These are phyloP conservation scores for Notothenia rossii DNA, from an alignment of 2,113 vertebrate species.

Conservation along the genomic window DNA sequence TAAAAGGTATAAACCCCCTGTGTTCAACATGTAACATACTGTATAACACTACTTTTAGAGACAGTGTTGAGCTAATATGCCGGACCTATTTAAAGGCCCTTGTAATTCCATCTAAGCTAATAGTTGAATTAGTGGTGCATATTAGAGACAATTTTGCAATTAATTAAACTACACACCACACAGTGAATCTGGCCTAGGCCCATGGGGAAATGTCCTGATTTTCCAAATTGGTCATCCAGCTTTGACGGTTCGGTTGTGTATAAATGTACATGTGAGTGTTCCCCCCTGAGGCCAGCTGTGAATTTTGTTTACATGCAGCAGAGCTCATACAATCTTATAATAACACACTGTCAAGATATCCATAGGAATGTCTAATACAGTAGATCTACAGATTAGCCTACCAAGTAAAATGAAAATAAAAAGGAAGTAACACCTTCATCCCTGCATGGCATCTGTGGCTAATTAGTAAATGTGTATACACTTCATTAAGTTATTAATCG, in stretches of 20 bases:
- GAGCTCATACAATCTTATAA: not conserved
- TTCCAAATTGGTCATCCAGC: not conserved
- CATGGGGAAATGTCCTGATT: not conserved
- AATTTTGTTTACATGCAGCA: constrained; percentile 24
- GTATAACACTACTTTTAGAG: not conserved
- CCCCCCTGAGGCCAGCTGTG: not conserved
- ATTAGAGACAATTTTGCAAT: not conserved
- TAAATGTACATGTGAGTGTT: not conserved
- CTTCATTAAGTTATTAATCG: not conserved
- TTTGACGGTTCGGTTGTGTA: not conserved
- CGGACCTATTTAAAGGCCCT: not conserved
- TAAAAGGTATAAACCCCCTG: no score
- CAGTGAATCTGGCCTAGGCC: not conserved
- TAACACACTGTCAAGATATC: not conserved
- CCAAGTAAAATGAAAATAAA: not conserved
- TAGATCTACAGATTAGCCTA: not conserved
- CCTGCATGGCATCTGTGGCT: not conserved
- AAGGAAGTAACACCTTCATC: not conserved
- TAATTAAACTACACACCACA: constrained; percentile 12
- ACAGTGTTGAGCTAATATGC: not conserved
- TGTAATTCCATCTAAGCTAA: not conserved
- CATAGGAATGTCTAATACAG: not conserved
- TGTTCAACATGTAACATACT: no score
- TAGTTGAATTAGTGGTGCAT: not conserved
- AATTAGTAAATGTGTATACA: not conserved